phyloP scores from a whole-genome alignment of 2,888 invertebrate species.

The Euzetes globulus region DNA sequence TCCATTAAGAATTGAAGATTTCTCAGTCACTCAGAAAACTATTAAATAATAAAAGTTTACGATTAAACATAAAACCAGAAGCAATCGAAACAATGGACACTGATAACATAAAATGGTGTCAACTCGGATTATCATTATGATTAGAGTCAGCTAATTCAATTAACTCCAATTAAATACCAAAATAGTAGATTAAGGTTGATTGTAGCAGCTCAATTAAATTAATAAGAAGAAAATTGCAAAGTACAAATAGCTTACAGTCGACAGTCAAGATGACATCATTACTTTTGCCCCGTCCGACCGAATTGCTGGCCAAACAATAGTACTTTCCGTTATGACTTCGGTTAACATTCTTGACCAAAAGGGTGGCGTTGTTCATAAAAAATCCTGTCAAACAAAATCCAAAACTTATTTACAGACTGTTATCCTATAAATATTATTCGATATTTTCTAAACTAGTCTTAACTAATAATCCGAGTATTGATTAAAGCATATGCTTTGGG shows the following conservation, averaged over 20 bases:
- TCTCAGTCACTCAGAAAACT: too few species aligned
- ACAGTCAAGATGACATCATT: constrained; percentile 19
- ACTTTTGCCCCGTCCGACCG: constrained; percentile 30
- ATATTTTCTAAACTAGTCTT: too few species aligned
- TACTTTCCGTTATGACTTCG: constrained; percentile 37
- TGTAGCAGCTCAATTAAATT: neutral
- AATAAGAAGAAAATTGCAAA: neutral
- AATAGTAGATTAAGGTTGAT: neutral
- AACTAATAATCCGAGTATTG: too few species aligned
- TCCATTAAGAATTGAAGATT: too few species aligned
- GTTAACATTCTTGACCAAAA: neutral
- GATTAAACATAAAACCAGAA: too few species aligned
- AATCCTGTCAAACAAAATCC: neutral
- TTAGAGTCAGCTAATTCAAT: too few species aligned
- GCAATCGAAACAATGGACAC: too few species aligned
- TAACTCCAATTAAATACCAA: neutral
- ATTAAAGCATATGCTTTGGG: too few species aligned
- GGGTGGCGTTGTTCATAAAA: neutral
- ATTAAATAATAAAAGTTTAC: too few species aligned
- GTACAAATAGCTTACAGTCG: constrained; percentile 20
- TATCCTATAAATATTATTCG: neutral
- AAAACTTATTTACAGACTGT: neutral
- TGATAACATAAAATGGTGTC: too few species aligned
- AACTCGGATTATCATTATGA: too few species aligned
- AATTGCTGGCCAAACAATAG: constrained; percentile 30